Percentiles rank a stretch among this genome's conserved stretches.
Conservation (phyloP, 2,888 invertebrate species). For the Dromius quadrimaculatus region DNA sequence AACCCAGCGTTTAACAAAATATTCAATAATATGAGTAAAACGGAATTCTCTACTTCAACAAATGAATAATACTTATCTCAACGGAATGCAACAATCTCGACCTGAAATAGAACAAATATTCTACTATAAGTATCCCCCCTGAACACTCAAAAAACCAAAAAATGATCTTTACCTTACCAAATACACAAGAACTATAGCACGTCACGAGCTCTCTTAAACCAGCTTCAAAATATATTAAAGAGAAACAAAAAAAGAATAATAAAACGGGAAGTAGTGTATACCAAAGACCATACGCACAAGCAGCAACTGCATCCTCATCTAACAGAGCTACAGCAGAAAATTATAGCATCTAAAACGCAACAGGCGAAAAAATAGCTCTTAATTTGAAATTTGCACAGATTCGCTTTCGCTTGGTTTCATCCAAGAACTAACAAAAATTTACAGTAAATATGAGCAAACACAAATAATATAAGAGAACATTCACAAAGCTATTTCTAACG, state of each 20-base stretch:
- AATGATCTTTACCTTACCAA: not conserved
- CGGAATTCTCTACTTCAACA: not conserved
- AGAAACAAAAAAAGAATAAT: not conserved
- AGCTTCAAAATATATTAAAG: too few relatives aligned
- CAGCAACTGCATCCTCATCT: not conserved
- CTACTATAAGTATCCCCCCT: slow-evolving; percentile 9
- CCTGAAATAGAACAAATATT: not conserved
- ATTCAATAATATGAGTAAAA: not conserved
- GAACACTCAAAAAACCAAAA: not conserved
- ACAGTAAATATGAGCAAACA: too few relatives aligned
- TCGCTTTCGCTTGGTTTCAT: too few relatives aligned
- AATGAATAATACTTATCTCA: too few relatives aligned
- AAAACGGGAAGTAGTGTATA: not conserved
- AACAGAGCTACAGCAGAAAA: slow-evolving; percentile 24
- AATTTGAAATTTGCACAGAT: too few relatives aligned
- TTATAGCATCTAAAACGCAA: slow-evolving; percentile 10
- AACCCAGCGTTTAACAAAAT: not conserved
- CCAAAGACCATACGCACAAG: not conserved
- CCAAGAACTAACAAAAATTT: too few relatives aligned
- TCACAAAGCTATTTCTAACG: too few relatives aligned
- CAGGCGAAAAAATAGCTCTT: too few relatives aligned
- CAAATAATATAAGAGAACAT: too few relatives aligned
- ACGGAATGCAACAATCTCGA: not conserved
- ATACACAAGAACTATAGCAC: not conserved
- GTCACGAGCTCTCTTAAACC: not conserved